Conservation (phyloP, 2,797 vertebrate species). For the Trachurus trachurus region DNA sequence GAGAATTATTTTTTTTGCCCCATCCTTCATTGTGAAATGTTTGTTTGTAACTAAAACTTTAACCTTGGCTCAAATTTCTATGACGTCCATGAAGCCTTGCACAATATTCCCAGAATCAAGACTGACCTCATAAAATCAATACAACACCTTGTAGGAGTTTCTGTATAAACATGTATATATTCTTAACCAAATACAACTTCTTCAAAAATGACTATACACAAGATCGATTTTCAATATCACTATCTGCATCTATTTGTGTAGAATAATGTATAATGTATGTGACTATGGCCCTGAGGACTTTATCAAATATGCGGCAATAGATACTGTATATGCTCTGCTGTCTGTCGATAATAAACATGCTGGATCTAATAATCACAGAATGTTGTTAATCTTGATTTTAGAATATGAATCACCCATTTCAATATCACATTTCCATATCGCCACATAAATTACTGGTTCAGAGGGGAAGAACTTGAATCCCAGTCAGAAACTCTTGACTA, state of each 20-base stretch:
- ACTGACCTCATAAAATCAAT: conserved; percentile 29
- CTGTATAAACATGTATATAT: conserved; percentile 15
- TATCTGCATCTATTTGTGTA: too few relatives aligned
- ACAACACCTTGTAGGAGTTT: conserved; percentile 8
- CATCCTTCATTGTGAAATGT: conserved; percentile 57
- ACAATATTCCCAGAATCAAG: conserved; percentile 56
- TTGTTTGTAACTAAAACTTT: conserved; percentile 48
- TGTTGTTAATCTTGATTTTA: conserved; percentile 40
- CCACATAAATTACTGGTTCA: conserved; percentile 25
- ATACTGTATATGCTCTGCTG: too few relatives aligned
- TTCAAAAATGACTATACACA: conserved; percentile 7
- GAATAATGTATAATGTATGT: conserved; percentile 4
- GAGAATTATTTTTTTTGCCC: conserved; percentile 28
- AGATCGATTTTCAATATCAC: background rate
- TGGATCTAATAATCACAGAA: conserved; percentile 33
- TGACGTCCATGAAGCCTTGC: conserved; percentile 51
- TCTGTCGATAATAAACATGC: background rate
- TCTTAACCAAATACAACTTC: conserved; percentile 13
- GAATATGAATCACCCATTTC: conserved; percentile 11
- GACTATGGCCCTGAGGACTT: conserved; percentile 22
- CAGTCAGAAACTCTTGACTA: conserved; percentile 17
- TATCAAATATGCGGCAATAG: conserved; percentile 24
- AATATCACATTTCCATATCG: background rate
- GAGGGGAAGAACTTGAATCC: conserved; percentile 7
- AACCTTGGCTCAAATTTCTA: conserved; percentile 46